Conservation (phyloP, 2,888 invertebrate species). For the Drosophila engyochracea region DNA sequence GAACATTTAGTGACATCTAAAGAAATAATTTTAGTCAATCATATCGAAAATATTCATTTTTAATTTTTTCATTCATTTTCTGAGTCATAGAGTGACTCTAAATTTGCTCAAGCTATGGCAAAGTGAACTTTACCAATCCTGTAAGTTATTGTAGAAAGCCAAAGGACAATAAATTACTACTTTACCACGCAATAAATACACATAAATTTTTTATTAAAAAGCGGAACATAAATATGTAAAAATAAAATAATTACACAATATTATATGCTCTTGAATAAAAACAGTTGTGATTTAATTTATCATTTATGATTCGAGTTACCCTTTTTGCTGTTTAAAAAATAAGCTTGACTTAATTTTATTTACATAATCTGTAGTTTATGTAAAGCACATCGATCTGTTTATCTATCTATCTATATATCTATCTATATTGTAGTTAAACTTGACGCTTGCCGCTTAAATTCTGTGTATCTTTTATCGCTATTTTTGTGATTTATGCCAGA, state of each 20-base stretch:
- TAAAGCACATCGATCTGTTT: neutral
- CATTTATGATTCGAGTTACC: neutral
- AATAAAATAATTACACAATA: neutral
- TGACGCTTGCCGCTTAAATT: slow-evolving; percentile 49
- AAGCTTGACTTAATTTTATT: neutral
- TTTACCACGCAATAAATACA: neutral
- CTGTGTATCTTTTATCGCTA: slow-evolving; percentile 28
- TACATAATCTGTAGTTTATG: neutral
- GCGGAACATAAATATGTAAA: neutral
- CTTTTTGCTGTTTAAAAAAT: neutral
- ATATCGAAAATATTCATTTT: neutral
- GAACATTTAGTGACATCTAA: neutral
- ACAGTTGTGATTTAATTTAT: neutral
- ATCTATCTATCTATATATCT: neutral
- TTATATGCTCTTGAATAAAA: neutral
- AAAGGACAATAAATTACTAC: neutral
- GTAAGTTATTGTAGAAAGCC: neutral
- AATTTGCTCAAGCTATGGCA: neutral
- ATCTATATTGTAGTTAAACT: slow-evolving; percentile 19
- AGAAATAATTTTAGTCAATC: neutral
- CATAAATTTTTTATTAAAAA: neutral
- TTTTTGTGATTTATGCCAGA: slow-evolving; percentile 35
- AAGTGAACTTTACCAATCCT: neutral
- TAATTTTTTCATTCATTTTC: neutral
- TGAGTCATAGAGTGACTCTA: neutral